Evolutionary conservation across 35 echinoderm and acorn worm genomes (phyloP), one percentile per base, ranked within the genome.

Genomic region (Anneissia japonica): DNA sequence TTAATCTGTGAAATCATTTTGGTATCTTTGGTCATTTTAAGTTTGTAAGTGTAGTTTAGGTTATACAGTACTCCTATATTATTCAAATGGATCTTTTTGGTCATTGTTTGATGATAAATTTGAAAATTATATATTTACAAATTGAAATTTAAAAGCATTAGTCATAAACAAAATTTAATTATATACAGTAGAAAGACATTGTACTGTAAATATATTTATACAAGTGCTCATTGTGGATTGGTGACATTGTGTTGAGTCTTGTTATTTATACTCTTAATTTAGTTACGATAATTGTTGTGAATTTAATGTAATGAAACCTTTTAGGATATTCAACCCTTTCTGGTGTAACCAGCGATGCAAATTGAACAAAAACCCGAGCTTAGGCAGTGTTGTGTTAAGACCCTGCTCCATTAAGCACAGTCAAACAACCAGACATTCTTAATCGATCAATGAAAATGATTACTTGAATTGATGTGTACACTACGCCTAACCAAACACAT

Each of bases 261-360:
- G n/a, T n/a, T n/a, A n/a, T n/a, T 64, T 19, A 64, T 64, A 64
- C 26, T 23, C 51, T 19, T 64, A 19, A 23, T 64, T 64, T 9
- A 26, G 51, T 64, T 64, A 64, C 26, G 51, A 64, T 64, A 64
- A 64, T 64, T 64, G 21, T 64, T 64, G 51, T 9, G 11, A 19
- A 64, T 64, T 64, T 64, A 64, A 64, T 64, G 51, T 64, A 64
- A 64, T 64, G 51, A 64, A 64, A 64, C 51, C 51, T 64, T 64
- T 64, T 16, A 64, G 51, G 51, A 26, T 64, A 64, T 64, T 64
- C 51, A 64, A 64, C 51, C 19, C 51, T 16, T 64, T 16, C 51
- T 19, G 51, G 51, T 64, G 51, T 64, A 64, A 64, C 51, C 51
- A 23, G 51, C 19, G 51, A 64, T 19, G 26, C 9, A 64, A 64